phyloP scores from a whole-genome alignment of 2,888 invertebrate species.

The Cephus pygmeus region DNA sequence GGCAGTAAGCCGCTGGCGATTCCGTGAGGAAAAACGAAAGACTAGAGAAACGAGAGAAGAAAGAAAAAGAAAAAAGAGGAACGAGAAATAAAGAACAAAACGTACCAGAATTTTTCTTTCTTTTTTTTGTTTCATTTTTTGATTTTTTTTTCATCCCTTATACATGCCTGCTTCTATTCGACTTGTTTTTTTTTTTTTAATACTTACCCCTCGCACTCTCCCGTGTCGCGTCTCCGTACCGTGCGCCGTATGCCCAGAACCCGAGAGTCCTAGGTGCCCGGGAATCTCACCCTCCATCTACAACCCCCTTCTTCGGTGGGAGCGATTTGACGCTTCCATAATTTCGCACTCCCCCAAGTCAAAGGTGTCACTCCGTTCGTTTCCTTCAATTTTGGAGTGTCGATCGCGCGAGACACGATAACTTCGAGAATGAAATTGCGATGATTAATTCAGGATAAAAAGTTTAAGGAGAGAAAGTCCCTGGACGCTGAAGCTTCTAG shows the following conservation, averaged over 20 bases:
- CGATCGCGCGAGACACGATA: neutral
- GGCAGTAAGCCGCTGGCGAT: constrained; percentile 5
- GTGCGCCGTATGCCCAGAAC: neutral
- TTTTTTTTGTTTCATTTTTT: neutral
- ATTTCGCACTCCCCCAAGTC: neutral
- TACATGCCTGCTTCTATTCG: neutral
- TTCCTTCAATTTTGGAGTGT: neutral
- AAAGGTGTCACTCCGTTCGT: constrained; percentile 6
- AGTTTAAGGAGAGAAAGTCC: neutral
- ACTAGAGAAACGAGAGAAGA: neutral
- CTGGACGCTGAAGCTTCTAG: neutral
- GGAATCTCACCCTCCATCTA: constrained; percentile 1
- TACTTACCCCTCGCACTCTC: neutral
- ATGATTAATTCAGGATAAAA: neutral
- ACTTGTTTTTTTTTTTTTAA: neutral
- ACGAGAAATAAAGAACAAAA: constrained; percentile 12
- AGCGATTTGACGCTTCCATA: neutral
- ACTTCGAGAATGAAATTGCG: neutral
- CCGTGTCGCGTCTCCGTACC: neutral
- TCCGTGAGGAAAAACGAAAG: neutral
- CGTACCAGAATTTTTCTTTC: constrained; percentile 6
- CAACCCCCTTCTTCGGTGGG: neutral
- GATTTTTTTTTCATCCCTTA: constrained; percentile 8
- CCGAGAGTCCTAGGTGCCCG: neutral
- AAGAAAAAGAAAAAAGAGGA: neutral